A percentile compares a stretch with the other conserved stretches of the same genome.
phyloP scores from a whole-genome alignment of 2,113 vertebrate species.

The Peromyscus californicus region DNA sequence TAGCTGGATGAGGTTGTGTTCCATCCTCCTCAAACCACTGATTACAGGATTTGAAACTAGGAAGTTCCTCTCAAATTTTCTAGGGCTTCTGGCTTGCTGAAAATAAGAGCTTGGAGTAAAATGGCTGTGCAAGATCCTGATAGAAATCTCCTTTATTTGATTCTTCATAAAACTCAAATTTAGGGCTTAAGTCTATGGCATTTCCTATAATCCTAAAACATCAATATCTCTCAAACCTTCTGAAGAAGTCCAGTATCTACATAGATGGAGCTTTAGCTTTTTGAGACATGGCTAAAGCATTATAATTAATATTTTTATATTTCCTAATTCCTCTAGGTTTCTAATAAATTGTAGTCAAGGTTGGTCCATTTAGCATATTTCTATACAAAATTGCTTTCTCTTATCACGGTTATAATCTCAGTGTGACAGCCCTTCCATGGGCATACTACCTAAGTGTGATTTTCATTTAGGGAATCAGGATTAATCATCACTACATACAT shows the following conservation, averaged over 20 bases:
- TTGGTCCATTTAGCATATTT: slow-evolving; percentile 36
- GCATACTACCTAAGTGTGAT: not conserved
- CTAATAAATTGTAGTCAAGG: slow-evolving; percentile 15
- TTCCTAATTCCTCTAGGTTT: slow-evolving; percentile 1
- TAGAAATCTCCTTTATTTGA: not conserved
- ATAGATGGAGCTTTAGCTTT: slow-evolving; percentile 38
- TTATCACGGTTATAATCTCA: not conserved
- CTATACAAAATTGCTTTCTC: not conserved
- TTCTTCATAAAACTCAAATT: slow-evolving; percentile 60
- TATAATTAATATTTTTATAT: slow-evolving; percentile 43
- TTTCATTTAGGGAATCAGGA: slow-evolving; percentile 45
- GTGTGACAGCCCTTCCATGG: not conserved
- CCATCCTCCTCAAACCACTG: not conserved
- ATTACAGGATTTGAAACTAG: slow-evolving; percentile 25
- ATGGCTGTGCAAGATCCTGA: not conserved
- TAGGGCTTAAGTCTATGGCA: not conserved
- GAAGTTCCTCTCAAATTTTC: not conserved
- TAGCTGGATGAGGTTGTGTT: not conserved
- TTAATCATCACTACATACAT: not conserved
- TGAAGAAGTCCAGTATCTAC: slow-evolving; percentile 34
- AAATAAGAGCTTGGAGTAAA: not conserved
- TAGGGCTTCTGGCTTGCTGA: slow-evolving; percentile 16
- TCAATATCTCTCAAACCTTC: slow-evolving; percentile 9
- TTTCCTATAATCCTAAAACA: slow-evolving; percentile 11
- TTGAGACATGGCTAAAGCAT: not conserved